Evolutionary conservation across 2,888 invertebrate species (phyloP).

Genomic region (Volucella bombylans): DNA sequence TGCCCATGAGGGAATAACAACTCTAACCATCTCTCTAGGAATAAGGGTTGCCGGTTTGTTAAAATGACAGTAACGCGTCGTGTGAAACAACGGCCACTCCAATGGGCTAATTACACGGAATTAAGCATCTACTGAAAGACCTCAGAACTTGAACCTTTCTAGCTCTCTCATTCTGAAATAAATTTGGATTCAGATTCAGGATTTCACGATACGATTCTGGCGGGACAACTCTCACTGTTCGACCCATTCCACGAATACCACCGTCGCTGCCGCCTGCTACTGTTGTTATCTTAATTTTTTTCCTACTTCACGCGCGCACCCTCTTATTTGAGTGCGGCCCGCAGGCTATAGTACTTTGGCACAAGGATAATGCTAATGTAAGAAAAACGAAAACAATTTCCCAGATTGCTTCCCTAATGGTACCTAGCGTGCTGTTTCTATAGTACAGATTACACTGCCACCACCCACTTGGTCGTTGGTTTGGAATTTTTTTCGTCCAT

Average conservation of each 20-base stretch:
- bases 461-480: background rate
- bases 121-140: constrained; percentile 65
- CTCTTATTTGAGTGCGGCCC: constrained; percentile 40
- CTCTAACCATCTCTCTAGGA: too few relatives aligned
- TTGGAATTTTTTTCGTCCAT: constrained; percentile 15
- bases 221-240: too few relatives aligned
- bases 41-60: constrained; percentile 9
- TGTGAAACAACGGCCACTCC: constrained; percentile 62
- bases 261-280: constrained; percentile 1
- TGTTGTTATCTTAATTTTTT: constrained; percentile 67
- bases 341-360: constrained; percentile 69
- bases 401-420: constrained; percentile 73
- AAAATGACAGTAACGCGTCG: constrained; percentile 59
- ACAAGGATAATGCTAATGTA: constrained; percentile 73
- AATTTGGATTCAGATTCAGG: constrained; percentile 65
- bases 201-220: constrained; percentile 1
- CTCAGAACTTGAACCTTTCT: too few relatives aligned
- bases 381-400: constrained; percentile 72
- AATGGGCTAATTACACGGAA: constrained; percentile 70
- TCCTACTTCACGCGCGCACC: constrained; percentile 39
- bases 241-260: background rate
- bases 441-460: background rate
- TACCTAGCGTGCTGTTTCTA: constrained; percentile 61
- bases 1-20: background rate
- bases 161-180: constrained; percentile 52